Evolutionary conservation across 2,888 invertebrate species (phyloP).

Genomic region (Phoenoteleia sp.): DNA sequence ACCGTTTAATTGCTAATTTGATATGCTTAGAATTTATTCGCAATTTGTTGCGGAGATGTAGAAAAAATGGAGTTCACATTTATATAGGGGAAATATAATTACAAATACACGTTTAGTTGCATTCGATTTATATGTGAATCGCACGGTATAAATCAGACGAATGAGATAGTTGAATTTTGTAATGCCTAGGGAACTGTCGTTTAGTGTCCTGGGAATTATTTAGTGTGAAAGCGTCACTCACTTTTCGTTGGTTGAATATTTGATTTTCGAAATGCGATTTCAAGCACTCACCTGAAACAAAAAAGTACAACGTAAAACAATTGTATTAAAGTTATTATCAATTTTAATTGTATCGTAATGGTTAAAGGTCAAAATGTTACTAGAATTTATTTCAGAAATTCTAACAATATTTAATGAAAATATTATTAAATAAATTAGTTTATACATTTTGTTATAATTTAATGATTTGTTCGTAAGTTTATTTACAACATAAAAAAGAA

Average conservation of each 20-base stretch:
- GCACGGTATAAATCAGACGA: background rate
- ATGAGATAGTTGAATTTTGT: background rate
- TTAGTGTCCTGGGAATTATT: too few species aligned
- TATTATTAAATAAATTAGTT: too few species aligned
- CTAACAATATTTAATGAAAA: too few species aligned
- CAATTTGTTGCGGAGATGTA: conserved; percentile 39
- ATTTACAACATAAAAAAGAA: too few species aligned
- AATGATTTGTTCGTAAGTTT: too few species aligned
- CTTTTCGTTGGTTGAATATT: background rate
- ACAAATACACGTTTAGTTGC: background rate
- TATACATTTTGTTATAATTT: too few species aligned
- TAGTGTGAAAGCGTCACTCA: too few species aligned
- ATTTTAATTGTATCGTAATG: too few species aligned
- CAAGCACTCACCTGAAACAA: conserved; percentile 19
- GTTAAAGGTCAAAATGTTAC: too few species aligned
- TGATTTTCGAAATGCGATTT: background rate
- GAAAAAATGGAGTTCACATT: conserved; percentile 35
- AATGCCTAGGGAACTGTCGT: background rate
- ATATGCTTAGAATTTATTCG: conserved; percentile 58
- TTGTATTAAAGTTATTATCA: too few species aligned
- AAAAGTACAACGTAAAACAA: too few species aligned
- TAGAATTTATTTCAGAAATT: too few species aligned
- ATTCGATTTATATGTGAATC: background rate
- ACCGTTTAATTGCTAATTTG: conserved; percentile 56
- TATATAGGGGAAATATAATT: background rate